These are phyloP conservation scores for Strigamia maritima DNA, from an alignment of 2,888 invertebrate genomes.

Conservation along the genomic window DNA sequence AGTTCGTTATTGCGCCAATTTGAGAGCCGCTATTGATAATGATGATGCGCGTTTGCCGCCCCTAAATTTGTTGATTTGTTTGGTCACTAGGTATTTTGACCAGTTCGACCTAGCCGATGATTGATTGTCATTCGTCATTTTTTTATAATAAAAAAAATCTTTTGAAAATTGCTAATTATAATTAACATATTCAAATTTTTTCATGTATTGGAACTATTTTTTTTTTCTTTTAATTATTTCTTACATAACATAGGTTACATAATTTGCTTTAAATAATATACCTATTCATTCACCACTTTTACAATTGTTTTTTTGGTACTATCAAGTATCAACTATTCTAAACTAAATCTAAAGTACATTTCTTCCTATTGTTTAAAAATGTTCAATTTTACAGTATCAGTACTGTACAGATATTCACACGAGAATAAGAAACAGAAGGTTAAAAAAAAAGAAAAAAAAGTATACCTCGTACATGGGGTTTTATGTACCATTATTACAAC, in stretches of 20 bases:
- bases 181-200: neutral
- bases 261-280: neutral
- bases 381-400: constrained; percentile 22
- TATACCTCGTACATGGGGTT: neutral
- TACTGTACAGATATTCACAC: constrained; percentile 25
- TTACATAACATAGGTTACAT: constrained; percentile 18
- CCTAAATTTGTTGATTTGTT: constrained; percentile 68
- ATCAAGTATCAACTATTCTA: neutral
- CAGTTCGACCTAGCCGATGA: constrained; percentile 70
- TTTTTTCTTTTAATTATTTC: constrained; percentile 18
- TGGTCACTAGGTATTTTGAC: constrained; percentile 69
- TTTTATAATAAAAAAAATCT: neutral
- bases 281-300: constrained; percentile 20
- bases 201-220: neutral
- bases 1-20: constrained; percentile 60
- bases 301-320: neutral
- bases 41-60: constrained; percentile 44
- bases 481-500: neutral
- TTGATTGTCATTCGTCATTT: neutral
- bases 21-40: constrained; percentile 51
- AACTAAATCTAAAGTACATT: neutral
- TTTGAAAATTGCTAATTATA: too few relatives aligned
- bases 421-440: neutral
- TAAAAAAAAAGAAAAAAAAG: neutral
- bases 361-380: constrained; percentile 12